Percentiles rank a stretch among this genome's conserved stretches.
These are phyloP conservation scores for Sternarchorhynchus goeldii DNA, from an alignment of 2,797 vertebrate genomes.

Conservation along the genomic window DNA sequence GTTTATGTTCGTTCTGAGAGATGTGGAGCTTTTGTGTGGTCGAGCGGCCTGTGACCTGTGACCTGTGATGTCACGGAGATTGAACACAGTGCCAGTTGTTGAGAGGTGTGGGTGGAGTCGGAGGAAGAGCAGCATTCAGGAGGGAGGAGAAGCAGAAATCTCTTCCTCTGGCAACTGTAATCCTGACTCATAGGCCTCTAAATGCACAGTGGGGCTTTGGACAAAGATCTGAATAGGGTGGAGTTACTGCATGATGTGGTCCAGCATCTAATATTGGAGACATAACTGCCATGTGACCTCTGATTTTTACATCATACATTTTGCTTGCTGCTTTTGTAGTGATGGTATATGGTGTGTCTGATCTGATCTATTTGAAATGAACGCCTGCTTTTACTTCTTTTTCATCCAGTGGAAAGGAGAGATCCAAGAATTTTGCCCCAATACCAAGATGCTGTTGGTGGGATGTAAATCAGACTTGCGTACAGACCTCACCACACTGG, in stretches of 20 bases:
- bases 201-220: too few relatives aligned
- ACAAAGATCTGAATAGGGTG: too few relatives aligned
- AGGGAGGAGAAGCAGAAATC: slow-evolving; percentile 1
- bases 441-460: slow-evolving; percentile 88
- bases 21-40: slow-evolving; percentile 27
- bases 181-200: too few relatives aligned
- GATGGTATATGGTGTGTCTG: too few relatives aligned
- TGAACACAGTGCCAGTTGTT: not conserved
- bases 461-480: slow-evolving; percentile 89
- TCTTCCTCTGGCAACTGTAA: slow-evolving; percentile 1
- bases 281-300: too few relatives aligned
- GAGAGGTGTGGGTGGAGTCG: not conserved
- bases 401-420: slow-evolving; percentile 72
- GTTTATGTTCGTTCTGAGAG: slow-evolving; percentile 36
- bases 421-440: slow-evolving; percentile 89
- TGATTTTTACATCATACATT: too few relatives aligned
- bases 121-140: not conserved
- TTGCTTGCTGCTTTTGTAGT: too few relatives aligned
- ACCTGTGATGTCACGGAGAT: slow-evolving; percentile 37
- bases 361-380: too few relatives aligned
- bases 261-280: too few relatives aligned
- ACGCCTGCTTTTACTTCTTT: not conserved
- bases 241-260: too few relatives aligned
- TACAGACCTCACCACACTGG: slow-evolving; percentile 84
- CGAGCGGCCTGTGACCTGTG: slow-evolving; percentile 40